Percentiles rank a stretch among this genome's conserved stretches.
Conservation (phyloP, 2,797 vertebrate genomes). For the Selene dorsalis region DNA sequence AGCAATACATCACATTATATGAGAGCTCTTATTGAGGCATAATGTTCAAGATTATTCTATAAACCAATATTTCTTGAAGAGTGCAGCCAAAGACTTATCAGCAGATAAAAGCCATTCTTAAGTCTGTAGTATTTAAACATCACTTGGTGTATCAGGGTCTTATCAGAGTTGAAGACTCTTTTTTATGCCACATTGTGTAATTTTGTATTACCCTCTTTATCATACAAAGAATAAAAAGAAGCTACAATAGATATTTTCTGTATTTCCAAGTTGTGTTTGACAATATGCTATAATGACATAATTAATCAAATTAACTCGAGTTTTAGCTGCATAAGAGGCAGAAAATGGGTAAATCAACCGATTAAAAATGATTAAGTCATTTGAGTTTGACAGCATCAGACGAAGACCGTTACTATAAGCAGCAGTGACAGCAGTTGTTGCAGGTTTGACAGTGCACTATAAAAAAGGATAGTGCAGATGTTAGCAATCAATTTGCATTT, state of each 20-base stretch:
- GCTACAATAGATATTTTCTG: neutral
- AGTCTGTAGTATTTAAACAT: constrained; percentile 14
- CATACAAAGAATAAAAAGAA: neutral
- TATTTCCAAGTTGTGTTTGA: neutral
- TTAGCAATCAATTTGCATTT: neutral
- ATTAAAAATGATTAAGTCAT: neutral
- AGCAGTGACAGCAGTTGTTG: neutral
- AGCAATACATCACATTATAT: constrained; percentile 41
- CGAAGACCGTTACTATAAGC: neutral
- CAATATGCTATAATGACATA: neutral
- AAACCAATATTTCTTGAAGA: constrained; percentile 23
- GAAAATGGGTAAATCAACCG: neutral
- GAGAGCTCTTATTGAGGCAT: constrained; percentile 36
- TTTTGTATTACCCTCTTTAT: neutral
- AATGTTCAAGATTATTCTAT: constrained; percentile 18
- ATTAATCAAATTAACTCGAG: neutral
- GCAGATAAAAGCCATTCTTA: constrained; percentile 13
- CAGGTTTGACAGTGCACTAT: neutral
- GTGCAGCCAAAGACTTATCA: constrained; percentile 18
- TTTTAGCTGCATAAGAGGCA: neutral
- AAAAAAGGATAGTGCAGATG: neutral
- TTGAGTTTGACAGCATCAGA: neutral
- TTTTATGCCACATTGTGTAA: neutral
- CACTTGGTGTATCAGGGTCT: neutral
- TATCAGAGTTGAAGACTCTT: neutral